phyloP scores from a whole-genome alignment of 1,140 invertebrate genomes.

The Cotesia typhae region DNA sequence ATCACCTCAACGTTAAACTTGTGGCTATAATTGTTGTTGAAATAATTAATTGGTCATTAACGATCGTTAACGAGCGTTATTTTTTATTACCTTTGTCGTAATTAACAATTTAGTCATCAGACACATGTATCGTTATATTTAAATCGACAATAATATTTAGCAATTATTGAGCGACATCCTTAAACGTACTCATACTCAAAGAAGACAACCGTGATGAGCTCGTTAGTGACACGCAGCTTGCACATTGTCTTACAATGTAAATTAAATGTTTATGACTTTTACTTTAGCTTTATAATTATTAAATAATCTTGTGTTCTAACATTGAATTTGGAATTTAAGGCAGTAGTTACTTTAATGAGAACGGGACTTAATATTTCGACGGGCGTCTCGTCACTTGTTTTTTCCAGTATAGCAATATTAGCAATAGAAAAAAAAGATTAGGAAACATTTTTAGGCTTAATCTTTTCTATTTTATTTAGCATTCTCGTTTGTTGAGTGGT shows the following conservation, averaged over 20 bases:
- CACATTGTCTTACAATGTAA: conserved; percentile 23
- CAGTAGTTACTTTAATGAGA: no score
- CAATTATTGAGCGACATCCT: conserved; percentile 11
- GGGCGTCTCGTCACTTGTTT: neutral
- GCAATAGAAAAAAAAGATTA: neutral
- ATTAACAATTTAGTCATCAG: neutral
- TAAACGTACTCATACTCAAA: neutral
- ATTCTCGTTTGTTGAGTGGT: no score
- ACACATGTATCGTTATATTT: neutral
- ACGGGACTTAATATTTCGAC: no score
- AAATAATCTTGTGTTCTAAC: no score
- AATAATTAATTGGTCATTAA: conserved; percentile 48
- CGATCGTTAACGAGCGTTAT: neutral
- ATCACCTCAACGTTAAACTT: neutral
- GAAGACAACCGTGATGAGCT: conserved; percentile 25
- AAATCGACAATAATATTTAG: neutral
- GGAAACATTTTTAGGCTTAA: conserved; percentile 9
- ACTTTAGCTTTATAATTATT: no score
- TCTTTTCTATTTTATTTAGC: conserved; percentile 2
- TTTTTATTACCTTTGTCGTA: neutral
- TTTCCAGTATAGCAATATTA: neutral
- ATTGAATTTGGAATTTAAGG: no score
- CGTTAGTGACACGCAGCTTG: conserved; percentile 36
- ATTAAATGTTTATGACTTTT: conserved; percentile 24
- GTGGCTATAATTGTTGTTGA: conserved; percentile 30